Conservation (phyloP, 2,113 vertebrate genomes). For the Lepus europaeus region DNA sequence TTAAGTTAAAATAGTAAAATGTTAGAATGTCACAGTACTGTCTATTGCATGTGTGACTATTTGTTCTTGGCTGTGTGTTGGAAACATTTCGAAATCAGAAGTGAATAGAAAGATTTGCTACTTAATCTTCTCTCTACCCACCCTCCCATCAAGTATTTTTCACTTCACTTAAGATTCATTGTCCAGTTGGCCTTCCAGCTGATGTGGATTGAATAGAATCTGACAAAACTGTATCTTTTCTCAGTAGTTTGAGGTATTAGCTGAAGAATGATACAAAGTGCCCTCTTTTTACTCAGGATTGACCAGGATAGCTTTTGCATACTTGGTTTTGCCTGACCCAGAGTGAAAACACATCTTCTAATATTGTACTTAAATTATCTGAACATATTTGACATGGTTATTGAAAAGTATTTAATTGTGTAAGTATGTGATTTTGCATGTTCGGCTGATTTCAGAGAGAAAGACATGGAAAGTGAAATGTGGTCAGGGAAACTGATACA, state of each 20-base stretch:
- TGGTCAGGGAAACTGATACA: constrained; percentile 74
- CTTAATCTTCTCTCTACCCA: constrained; percentile 11
- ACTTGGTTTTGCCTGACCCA: constrained; percentile 61
- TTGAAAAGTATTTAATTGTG: constrained; percentile 46
- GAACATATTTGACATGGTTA: constrained; percentile 47
- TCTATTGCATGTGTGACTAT: neutral
- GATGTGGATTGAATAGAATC: constrained; percentile 58
- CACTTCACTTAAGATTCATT: constrained; percentile 60
- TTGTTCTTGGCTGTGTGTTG: constrained; percentile 51
- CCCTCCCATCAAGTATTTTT: constrained; percentile 59
- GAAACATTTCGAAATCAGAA: constrained; percentile 65
- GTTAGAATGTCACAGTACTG: constrained; percentile 7
- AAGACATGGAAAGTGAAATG: constrained; percentile 72
- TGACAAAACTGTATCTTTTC: constrained; percentile 45
- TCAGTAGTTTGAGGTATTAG: constrained; percentile 37
- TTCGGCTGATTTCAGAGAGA: constrained; percentile 71
- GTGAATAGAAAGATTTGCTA: constrained; percentile 60
- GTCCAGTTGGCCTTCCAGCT: constrained; percentile 25
- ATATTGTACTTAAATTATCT: constrained; percentile 55
- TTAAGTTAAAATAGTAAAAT: constrained; percentile 53
- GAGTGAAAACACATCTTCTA: neutral
- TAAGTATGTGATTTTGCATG: constrained; percentile 63
- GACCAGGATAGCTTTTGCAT: constrained; percentile 47
- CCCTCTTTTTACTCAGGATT: constrained; percentile 50
- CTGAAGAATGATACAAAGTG: constrained; percentile 55